Evolutionary conservation across 2,797 vertebrate genomes (phyloP).

Genomic region (Arnoldichthys spilopterus): DNA sequence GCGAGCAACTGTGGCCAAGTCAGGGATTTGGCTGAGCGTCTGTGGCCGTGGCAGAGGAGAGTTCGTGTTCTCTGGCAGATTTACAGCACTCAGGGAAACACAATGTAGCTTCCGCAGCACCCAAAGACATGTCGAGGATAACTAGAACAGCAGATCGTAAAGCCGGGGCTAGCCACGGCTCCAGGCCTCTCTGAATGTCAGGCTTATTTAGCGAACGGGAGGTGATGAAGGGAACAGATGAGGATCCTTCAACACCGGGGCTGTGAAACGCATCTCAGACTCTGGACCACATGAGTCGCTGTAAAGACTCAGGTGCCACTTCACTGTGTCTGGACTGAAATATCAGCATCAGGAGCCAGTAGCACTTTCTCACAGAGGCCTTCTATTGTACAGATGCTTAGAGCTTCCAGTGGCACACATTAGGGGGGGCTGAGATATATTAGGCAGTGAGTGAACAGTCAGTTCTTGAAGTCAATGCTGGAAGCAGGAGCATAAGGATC

Average conservation of each 20-base stretch:
- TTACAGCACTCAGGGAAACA: conserved; percentile 61
- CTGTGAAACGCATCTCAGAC: conserved; percentile 19
- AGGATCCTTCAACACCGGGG: conserved; percentile 45
- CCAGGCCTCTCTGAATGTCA: conserved; percentile 28
- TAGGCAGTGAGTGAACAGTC: no score
- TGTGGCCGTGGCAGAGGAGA: conserved; percentile 54
- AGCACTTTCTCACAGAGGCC: neutral
- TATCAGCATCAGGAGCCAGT: no score
- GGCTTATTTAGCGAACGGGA: conserved; percentile 40
- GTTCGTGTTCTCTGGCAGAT: conserved; percentile 61
- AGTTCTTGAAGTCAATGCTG: no score
- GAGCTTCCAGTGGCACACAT: no score
- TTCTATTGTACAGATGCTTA: no score
- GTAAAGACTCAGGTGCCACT: neutral
- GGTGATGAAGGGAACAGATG: conserved; percentile 62
- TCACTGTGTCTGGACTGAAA: neutral
- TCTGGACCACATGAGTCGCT: neutral
- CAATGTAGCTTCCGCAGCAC: conserved; percentile 49
- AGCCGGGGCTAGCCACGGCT: conserved; percentile 30
- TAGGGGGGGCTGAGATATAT: no score
- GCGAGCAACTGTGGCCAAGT: conserved; percentile 46
- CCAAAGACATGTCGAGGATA: conserved; percentile 55
- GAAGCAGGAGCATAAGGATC: no score
- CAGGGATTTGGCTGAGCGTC: conserved; percentile 61
- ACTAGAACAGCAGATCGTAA: conserved; percentile 51